These are phyloP conservation scores for Nyctalus aviator DNA, from an alignment of 2,797 vertebrate genomes.

Conservation along the genomic window DNA sequence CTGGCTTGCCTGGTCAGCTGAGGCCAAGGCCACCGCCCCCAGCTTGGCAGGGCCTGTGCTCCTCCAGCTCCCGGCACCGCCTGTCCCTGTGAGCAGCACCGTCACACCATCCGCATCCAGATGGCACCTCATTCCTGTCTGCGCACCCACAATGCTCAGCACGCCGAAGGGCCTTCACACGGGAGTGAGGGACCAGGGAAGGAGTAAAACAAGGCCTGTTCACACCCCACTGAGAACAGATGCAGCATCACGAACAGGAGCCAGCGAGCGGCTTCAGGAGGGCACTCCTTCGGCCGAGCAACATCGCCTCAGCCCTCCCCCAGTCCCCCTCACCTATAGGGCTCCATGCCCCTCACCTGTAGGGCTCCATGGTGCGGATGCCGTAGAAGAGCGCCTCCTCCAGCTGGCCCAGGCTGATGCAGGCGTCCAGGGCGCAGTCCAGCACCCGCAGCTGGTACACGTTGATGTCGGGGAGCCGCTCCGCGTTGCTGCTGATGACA, in stretches of 20 bases:
- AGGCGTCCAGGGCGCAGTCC: slow-evolving; percentile 93
- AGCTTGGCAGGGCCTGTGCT: rapidly evolving
- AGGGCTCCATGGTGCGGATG: slow-evolving; percentile 88
- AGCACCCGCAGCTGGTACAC: slow-evolving; percentile 93
- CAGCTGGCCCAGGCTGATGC: slow-evolving; percentile 91
- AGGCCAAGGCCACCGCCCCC: not conserved
- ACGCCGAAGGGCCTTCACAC: too few relatives aligned
- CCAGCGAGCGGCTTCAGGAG: not conserved
- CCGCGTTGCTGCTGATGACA: slow-evolving; percentile 84
- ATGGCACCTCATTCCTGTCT: not conserved
- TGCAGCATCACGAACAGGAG: too few relatives aligned
- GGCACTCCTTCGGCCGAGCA: rapidly evolving
- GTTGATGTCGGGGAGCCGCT: slow-evolving; percentile 92
- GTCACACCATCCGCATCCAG: rapidly evolving
- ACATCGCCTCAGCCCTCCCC: not conserved
- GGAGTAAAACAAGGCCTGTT: too few relatives aligned
- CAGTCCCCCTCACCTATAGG: too few relatives aligned
- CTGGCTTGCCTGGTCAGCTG: not conserved
- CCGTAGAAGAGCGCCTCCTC: slow-evolving; percentile 91
- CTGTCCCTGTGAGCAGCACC: rapidly evolving
- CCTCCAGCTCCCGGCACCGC: not conserved
- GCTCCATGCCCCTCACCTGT: not conserved
- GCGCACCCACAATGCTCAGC: not conserved
- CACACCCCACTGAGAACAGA: too few relatives aligned
- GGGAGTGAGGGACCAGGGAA: too few relatives aligned